phyloP scores from a whole-genome alignment of 53 echinoderm and acorn worm species.

The Zoroaster sp. region DNA sequence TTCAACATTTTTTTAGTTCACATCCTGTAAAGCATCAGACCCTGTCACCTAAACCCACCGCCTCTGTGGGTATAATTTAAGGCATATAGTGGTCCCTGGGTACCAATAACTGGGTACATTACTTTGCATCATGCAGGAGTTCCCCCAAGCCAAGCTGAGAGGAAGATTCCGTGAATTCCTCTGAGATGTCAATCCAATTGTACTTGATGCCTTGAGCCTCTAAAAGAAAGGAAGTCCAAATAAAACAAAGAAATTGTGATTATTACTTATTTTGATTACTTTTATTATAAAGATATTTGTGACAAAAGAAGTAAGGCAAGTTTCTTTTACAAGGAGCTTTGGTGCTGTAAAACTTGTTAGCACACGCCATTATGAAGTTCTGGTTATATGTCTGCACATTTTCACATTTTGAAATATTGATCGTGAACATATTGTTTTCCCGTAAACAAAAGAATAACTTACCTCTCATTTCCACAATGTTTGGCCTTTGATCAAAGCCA shows the following conservation, averaged over 20 bases:
- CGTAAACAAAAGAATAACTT: neutral
- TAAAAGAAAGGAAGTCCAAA: neutral
- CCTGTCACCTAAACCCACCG: neutral
- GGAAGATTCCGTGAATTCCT: conserved; percentile 79
- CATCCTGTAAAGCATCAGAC: no score
- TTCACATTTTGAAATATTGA: neutral
- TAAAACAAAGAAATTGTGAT: neutral
- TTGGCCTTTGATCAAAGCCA: conserved; percentile 38
- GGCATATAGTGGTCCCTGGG: neutral
- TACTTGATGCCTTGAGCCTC: conserved; percentile 62
- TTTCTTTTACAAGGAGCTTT: neutral
- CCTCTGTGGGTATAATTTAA: neutral
- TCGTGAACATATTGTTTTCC: neutral
- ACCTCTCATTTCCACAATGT: conserved; percentile 48
- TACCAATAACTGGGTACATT: neutral
- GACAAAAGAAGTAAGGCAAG: neutral
- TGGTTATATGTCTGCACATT: neutral
- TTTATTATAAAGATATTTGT: neutral
- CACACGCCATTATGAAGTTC: neutral
- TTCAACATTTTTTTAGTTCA: no score
- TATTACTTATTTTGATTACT: neutral
- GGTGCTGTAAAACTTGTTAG: neutral
- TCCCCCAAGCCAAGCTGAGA: conserved; percentile 74
- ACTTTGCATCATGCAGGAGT: conserved; percentile 93
- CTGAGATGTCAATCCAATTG: conserved; percentile 90